Percentiles rank a stretch among this genome's conserved stretches.
phyloP scores from a whole-genome alignment of 2,888 invertebrate genomes.

The Limnephilus auricula region DNA sequence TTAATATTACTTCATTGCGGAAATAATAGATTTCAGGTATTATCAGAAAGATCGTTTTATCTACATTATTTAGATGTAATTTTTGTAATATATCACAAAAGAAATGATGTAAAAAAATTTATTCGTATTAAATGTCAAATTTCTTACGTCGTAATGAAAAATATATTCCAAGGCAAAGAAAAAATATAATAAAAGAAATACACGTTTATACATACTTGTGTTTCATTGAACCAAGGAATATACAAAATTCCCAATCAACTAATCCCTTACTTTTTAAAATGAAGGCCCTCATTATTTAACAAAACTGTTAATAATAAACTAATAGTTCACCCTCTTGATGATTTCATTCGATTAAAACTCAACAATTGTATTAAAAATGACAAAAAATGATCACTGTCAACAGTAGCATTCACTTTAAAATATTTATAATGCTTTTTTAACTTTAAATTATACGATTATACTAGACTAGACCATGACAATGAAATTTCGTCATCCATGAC shows the following conservation, averaged over 20 bases:
- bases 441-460: background rate
- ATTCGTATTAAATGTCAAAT: no score
- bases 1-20: no score
- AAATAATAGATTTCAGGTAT: no score
- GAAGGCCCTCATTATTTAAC: background rate
- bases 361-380: background rate
- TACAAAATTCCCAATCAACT: background rate
- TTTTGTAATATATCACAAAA: no score
- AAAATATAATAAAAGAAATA: background rate
- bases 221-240: background rate
- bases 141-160: no score
- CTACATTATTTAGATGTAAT: no score
- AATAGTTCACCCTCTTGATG: background rate
- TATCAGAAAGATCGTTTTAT: no score
- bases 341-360: background rate
- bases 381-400: background rate
- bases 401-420: conserved; percentile 17
- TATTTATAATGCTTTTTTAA: conserved; percentile 26
- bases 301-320: background rate
- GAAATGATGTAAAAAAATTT: no score
- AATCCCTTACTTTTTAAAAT: no score
- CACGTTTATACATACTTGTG: background rate
- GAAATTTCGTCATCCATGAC: conserved; percentile 41
- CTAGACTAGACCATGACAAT: conserved; percentile 56
- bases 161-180: background rate